Evolutionary conservation across 2,113 vertebrate species (phyloP), one percentile per base, ranked within the genome.

Genomic region (Pterocles burchelli): DNA sequence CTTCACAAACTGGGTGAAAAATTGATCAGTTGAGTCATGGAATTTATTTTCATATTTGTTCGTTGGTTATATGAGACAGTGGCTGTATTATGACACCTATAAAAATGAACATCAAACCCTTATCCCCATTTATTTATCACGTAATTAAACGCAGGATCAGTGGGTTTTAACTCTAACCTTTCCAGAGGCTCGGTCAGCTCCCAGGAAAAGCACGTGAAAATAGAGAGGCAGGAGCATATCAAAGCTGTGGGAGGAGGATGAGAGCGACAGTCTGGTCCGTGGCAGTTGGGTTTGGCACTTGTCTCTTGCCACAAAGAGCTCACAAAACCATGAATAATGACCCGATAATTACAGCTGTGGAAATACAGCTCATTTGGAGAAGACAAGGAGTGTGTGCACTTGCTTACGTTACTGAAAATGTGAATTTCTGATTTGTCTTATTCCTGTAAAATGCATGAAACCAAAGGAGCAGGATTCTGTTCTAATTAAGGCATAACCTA

Each of bases 251-350:
- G 31, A 54, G 34, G 22, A 38, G 45, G 38, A 45, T 70, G 36
- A 51, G 31, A 55, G 34, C 45, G 67, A 20, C 38, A 41, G 38
- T 10, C 54, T 1, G 1, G 25, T 17, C 12, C 3, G 0, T 28
- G 52, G 51, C 51, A 5, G 5, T 28, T 66, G 73, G 52, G 12
- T 65, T 59, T 65, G 66, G 46, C 31, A 15, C 70, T 54, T 49
- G 31, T 49, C 31, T 90, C 54, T 57, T 70, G 20, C 48, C 76
- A 77, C 84, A 75, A 36, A 65, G 68, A 55, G 8, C 7, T 87
- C 59, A 61, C 29, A 84, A 41, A 67, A 3, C 26, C 21, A 4
- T n/a, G 45, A 84, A 65, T 29, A 89, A 81, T 66, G 13, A 10
- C 12, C 7, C 34, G 43, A n/a, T 46, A 74, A 78, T 63, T 48